phyloP scores from a whole-genome alignment of 2,888 invertebrate species.

The Formica aserva region DNA sequence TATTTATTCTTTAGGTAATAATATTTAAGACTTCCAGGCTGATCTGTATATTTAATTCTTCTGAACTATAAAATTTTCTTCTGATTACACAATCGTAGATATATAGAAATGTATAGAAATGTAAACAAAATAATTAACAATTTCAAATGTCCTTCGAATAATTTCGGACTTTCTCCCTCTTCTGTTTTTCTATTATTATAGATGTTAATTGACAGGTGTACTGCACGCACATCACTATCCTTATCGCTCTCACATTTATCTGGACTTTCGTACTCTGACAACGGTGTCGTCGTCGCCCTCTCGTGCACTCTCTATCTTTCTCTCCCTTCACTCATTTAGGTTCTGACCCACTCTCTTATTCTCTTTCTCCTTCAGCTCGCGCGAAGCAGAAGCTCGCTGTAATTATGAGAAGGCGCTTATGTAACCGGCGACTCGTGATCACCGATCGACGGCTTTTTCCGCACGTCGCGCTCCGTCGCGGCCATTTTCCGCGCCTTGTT shows the following conservation, averaged over 20 bases:
- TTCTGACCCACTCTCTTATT: constrained; percentile 56
- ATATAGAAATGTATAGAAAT: neutral
- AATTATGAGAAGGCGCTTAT: constrained; percentile 49
- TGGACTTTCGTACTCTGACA: constrained; percentile 17
- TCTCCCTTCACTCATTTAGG: constrained; percentile 20
- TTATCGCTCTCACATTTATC: constrained; percentile 17
- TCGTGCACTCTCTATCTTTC: constrained; percentile 13
- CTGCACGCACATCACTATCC: constrained; percentile 18
- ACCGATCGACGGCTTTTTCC: constrained; percentile 40
- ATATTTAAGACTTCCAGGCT: neutral
- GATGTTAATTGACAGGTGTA: neutral
- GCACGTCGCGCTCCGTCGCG: constrained; percentile 23
- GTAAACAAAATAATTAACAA: neutral
- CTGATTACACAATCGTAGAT: neutral
- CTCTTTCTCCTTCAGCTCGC: neutral
- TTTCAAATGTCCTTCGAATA: neutral
- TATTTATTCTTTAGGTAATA: neutral
- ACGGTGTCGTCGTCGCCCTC: constrained; percentile 29
- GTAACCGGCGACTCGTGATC: constrained; percentile 29
- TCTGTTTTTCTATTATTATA: neutral
- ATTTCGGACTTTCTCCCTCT: neutral
- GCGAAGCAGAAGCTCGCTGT: constrained; percentile 4
- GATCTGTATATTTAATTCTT: neutral
- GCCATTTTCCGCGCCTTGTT: constrained; percentile 15
- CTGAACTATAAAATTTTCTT: neutral